These are phyloP conservation scores for Hyposoter dolosus DNA, from an alignment of 2,888 invertebrate genomes.

Conservation along the genomic window DNA sequence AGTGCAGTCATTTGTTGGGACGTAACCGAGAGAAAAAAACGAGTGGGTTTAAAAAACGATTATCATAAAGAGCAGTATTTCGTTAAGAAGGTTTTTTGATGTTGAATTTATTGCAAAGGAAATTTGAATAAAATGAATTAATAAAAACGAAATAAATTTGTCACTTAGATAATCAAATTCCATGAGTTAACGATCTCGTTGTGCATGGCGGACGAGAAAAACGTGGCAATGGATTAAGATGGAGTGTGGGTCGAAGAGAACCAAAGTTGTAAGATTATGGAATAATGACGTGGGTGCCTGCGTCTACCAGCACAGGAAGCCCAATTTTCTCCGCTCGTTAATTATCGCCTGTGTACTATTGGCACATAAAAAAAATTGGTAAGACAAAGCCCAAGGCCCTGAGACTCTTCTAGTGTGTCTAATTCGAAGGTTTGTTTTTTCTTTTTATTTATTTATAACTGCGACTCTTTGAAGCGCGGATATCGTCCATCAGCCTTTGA, in stretches of 20 bases:
- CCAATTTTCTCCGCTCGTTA: slow-evolving; percentile 15
- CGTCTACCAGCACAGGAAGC: not conserved
- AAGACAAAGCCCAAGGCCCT: slow-evolving; percentile 13
- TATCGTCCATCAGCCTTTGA: slow-evolving; percentile 74
- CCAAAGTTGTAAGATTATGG: slow-evolving; percentile 41
- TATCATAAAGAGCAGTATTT: too few species aligned
- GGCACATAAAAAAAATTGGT: not conserved
- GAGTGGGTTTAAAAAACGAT: too few species aligned
- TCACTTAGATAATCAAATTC: slow-evolving; percentile 50
- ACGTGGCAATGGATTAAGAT: slow-evolving; percentile 37
- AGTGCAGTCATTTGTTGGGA: too few species aligned
- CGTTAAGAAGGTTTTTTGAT: not conserved
- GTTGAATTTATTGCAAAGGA: not conserved
- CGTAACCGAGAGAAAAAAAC: too few species aligned
- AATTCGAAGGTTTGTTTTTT: slow-evolving; percentile 15
- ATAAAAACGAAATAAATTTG: not conserved
- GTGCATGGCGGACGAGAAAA: not conserved
- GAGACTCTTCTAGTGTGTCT: not conserved
- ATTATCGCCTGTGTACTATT: slow-evolving; percentile 39
- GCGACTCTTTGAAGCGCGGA: slow-evolving; percentile 61
- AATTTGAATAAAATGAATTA: not conserved
- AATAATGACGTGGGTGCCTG: slow-evolving; percentile 63
- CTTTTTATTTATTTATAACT: slow-evolving; percentile 7
- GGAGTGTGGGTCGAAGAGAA: slow-evolving; percentile 53
- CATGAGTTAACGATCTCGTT: slow-evolving; percentile 38